Conservation (phyloP, 2,888 invertebrate genomes). For the Linnaemya vulpina region DNA sequence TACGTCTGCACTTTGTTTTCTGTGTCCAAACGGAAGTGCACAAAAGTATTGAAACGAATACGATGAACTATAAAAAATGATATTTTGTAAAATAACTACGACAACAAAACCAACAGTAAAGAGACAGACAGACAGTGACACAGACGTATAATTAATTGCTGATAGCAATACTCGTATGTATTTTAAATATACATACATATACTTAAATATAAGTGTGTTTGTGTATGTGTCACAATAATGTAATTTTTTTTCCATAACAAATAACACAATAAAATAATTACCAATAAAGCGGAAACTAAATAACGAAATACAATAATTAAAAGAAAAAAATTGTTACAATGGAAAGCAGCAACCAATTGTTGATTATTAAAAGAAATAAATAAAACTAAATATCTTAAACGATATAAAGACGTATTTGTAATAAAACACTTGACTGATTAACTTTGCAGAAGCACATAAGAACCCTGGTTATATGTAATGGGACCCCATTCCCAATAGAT, state of each 20-base stretch:
- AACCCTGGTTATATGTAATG: too few species aligned
- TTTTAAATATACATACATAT: not conserved
- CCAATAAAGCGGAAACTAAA: constrained; percentile 45
- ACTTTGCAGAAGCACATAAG: not conserved
- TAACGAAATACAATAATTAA: constrained; percentile 10
- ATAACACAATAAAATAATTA: constrained; percentile 30
- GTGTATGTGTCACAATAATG: not conserved
- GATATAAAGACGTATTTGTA: not conserved
- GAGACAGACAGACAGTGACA: not conserved
- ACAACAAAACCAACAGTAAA: not conserved
- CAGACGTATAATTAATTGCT: constrained; percentile 8
- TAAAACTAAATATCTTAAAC: not conserved
- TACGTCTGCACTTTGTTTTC: not conserved
- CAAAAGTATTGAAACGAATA: not conserved
- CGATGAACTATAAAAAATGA: constrained; percentile 12
- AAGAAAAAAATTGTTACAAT: not conserved
- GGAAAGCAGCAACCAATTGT: constrained; percentile 17
- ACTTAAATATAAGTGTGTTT: not conserved
- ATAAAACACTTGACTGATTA: not conserved
- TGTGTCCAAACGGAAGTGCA: constrained; percentile 16
- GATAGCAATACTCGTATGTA: not conserved
- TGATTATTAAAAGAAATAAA: not conserved
- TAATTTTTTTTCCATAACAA: not conserved
- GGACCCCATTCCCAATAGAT: too few species aligned
- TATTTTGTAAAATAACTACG: constrained; percentile 2